phyloP scores from a whole-genome alignment of 64 coral and sea anemone genomes.

The Pachyseris speciosa region DNA sequence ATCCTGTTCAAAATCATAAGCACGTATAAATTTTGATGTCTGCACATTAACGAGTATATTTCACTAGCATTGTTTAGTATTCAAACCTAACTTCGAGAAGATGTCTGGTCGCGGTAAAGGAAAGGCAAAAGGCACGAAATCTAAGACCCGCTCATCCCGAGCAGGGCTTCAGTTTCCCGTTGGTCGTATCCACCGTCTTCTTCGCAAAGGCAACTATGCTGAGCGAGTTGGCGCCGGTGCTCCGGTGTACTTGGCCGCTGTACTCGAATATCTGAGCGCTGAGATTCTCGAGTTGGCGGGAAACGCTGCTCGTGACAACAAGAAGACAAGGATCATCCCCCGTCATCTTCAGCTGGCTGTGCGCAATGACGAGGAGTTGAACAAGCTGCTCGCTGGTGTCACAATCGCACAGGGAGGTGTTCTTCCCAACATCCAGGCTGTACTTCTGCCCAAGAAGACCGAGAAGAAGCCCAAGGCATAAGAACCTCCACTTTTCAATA shows the following conservation, averaged over 20 bases:
- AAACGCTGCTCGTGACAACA: conserved; percentile 21
- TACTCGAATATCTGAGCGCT: neutral
- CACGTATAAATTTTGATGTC: no score
- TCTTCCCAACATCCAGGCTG: neutral
- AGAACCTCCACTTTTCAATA: no score
- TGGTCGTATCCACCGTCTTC: conserved; percentile 13
- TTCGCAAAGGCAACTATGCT: conserved; percentile 9
- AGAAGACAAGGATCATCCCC: conserved; percentile 17
- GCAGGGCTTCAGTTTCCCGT: conserved; percentile 12
- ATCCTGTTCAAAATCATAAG: no score
- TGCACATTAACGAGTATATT: no score
- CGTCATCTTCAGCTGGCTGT: conserved; percentile 22
- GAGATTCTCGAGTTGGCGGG: conserved; percentile 10
- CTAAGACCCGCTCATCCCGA: conserved; percentile 9
- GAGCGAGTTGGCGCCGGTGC: conserved; percentile 12
- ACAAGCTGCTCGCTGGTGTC: conserved; percentile 16
- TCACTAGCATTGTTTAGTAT: no score
- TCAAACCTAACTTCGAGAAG: no score
- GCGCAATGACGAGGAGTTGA: neutral
- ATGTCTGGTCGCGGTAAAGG: conserved; percentile 10
- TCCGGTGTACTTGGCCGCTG: neutral
- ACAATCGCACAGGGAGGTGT: neutral
- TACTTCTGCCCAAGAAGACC: no score
- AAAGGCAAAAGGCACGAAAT: conserved; percentile 12
- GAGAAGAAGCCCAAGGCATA: no score